Evolutionary conservation across 1,140 invertebrate species (phyloP).

Genomic region (Halyomorpha halys): DNA sequence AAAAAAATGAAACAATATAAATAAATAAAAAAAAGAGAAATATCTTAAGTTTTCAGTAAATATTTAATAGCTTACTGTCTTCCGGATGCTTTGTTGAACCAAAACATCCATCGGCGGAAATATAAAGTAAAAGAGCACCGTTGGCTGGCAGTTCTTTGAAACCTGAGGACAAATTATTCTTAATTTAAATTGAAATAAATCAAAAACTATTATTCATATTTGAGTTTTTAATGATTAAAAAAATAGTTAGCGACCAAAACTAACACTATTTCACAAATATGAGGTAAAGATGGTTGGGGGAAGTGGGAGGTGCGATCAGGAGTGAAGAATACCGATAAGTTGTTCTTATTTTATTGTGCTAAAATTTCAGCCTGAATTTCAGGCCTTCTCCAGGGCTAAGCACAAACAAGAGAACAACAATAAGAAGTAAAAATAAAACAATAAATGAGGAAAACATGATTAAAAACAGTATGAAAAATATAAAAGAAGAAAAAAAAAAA

Average conservation of each 20-base stretch:
- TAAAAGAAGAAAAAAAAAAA: no score
- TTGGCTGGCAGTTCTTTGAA: conserved; percentile 88
- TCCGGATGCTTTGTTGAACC: conserved; percentile 78
- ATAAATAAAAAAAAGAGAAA: background rate
- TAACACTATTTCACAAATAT: no score
- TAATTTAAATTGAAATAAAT: background rate
- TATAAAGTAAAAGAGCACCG: conserved; percentile 82
- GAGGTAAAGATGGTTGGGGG: no score
- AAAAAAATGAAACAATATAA: conserved; percentile 19
- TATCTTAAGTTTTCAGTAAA: background rate
- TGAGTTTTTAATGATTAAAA: background rate
- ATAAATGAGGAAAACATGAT: no score
- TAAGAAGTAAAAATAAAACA: no score
- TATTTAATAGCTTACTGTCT: conserved; percentile 53
- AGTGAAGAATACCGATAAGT: no score
- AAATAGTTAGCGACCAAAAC: background rate
- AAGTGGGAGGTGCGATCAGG: no score
- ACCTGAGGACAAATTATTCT: conserved; percentile 31
- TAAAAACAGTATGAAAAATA: no score
- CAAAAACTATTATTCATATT: background rate
- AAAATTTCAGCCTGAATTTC: no score
- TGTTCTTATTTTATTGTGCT: no score
- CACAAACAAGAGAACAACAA: no score
- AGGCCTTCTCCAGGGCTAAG: no score
- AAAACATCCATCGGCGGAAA: conserved; percentile 88